These are phyloP conservation scores for Cyanoderma ruficeps DNA, from an alignment of 2,113 vertebrate species.

Conservation along the genomic window DNA sequence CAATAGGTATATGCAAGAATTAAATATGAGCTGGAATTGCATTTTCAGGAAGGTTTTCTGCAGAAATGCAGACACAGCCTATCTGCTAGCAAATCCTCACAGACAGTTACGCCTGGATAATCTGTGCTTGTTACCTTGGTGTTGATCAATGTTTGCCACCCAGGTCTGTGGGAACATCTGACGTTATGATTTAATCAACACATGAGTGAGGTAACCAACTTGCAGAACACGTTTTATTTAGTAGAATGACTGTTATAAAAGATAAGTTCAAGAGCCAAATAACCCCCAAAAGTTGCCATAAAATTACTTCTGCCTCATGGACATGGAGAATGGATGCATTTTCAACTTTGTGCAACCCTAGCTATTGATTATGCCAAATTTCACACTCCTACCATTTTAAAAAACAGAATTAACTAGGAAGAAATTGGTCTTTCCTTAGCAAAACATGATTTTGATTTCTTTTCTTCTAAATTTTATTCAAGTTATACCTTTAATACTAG, in stretches of 20 bases:
- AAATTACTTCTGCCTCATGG: neutral
- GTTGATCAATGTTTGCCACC: constrained; percentile 1
- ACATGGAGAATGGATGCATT: neutral
- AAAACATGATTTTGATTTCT: neutral
- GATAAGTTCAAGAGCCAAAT: neutral
- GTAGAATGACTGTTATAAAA: neutral
- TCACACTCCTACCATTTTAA: neutral
- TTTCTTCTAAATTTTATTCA: neutral
- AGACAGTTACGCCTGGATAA: neutral
- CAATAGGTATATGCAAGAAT: neutral
- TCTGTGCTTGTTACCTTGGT: neutral
- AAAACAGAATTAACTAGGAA: neutral
- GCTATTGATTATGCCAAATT: neutral
- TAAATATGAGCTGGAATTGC: neutral
- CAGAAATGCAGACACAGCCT: neutral
- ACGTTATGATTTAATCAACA: constrained; percentile 4
- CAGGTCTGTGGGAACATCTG: constrained; percentile 33
- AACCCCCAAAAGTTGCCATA: neutral
- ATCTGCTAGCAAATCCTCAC: neutral
- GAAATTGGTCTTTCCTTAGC: neutral
- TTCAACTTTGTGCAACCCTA: neutral
- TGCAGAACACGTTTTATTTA: neutral
- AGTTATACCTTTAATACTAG: neutral
- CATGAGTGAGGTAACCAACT: neutral
- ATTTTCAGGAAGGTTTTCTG: neutral